These are phyloP conservation scores for Heteronetta atricapilla DNA, from an alignment of 2,113 vertebrate species.

Conservation along the genomic window DNA sequence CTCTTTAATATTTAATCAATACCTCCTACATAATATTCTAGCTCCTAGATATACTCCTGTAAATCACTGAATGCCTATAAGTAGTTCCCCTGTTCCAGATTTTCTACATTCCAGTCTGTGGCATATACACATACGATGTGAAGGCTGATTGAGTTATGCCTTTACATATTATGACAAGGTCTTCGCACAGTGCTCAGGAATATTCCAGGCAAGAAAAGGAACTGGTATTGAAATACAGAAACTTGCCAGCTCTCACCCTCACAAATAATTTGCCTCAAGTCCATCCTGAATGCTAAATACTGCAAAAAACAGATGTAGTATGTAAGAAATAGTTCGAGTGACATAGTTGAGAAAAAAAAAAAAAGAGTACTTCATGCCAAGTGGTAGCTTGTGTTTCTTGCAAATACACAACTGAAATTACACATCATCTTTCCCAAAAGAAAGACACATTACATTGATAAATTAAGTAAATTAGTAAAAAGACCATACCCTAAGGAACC, in stretches of 20 bases:
- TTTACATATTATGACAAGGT: slow-evolving; percentile 52
- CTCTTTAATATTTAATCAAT: slow-evolving; percentile 55
- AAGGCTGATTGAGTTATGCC: slow-evolving; percentile 34
- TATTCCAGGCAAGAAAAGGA: slow-evolving; percentile 13
- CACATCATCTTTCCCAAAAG: background rate
- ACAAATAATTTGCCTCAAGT: background rate
- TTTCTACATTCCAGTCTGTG: background rate
- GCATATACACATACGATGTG: background rate
- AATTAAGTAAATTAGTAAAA: slow-evolving; percentile 16
- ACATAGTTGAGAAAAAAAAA: background rate
- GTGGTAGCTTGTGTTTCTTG: background rate
- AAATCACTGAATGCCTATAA: slow-evolving; percentile 16
- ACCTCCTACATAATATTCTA: slow-evolving; percentile 2
- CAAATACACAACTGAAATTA: background rate
- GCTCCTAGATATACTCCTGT: background rate
- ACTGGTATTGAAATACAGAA: background rate
- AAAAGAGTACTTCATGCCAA: background rate
- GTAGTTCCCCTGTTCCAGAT: background rate
- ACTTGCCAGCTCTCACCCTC: slow-evolving; percentile 2
- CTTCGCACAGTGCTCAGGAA: slow-evolving; percentile 17
- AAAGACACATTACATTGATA: background rate
- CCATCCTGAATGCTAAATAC: slow-evolving; percentile 27
- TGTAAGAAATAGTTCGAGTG: background rate
- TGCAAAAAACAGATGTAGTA: background rate
- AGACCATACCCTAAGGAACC: background rate